Base-by-base conservation (phyloP, 92 coral and sea anemone genomes). In the Siderastrea siderea region DNA sequence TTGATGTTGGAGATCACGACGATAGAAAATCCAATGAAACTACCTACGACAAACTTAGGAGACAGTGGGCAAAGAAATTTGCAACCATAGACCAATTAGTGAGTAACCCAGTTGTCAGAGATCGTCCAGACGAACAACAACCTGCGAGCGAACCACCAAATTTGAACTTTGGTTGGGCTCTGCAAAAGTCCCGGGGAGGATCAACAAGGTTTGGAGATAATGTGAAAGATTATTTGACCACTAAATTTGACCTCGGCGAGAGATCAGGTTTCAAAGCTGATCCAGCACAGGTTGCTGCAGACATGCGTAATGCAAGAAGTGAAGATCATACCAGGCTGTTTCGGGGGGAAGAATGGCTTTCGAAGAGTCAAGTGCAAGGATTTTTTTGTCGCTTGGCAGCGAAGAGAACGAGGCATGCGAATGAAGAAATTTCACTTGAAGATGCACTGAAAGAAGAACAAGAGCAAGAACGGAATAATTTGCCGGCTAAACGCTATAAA, bases 1-100 rank as follows among this genome's bases (percentile, higher is more conserved):
- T 26, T 26, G 38, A 26, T 26, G 38, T 26, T 26, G 38, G 38
- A 83, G 87, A 83, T 50, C 80, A 83, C 87, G 38, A 83, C 70
- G 46, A 11, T 12, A 43, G 71, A 48, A 38, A 67, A 38, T 0
- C 47, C 43, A 43, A 65, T 16, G 43, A 65, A 4, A 10, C 69
- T 45, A 65, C 71, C 44, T 4, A 43, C 38, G 38, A 26, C 38
- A 26, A 63, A n/a, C 68, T 63, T 63, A 15, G 38, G 5, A 63
- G 68, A 63, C 43, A 63, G 17, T 63, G 46, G 68, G 46, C 7
- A 2, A 38, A 63, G 43, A 63, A 19, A 63, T 63, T 63, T 7
- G 16, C 68, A 16, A 63, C 68, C 17, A 44, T 63, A 16, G 46
- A 63, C 68, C 68, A 19, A 44, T 0, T 0, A 26, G 68, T 63